Conservation (phyloP, 2,113 vertebrate genomes). For the Scomber colias region DNA sequence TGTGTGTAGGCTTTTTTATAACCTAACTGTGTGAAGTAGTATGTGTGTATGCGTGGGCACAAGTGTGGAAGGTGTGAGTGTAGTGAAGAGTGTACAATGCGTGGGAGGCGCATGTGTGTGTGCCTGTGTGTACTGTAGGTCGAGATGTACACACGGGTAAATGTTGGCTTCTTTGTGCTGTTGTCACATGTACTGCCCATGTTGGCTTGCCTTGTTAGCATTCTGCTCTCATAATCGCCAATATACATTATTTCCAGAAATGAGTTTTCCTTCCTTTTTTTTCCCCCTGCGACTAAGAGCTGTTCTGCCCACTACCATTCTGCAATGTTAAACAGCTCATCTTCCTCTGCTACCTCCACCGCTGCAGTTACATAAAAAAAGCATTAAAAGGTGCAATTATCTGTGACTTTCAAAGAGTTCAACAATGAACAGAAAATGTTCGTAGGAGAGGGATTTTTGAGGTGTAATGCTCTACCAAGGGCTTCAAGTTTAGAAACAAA, state of each 20-base stretch:
- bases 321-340: slow-evolving; percentile 37
- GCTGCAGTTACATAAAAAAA: slow-evolving; percentile 58
- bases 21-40: slow-evolving; percentile 42
- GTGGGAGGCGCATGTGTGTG: slow-evolving; percentile 63
- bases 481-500: not conserved
- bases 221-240: slow-evolving; percentile 30
- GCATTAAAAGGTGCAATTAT: slow-evolving; percentile 51
- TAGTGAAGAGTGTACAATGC: slow-evolving; percentile 64
- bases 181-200: slow-evolving; percentile 64
- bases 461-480: not conserved
- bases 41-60: slow-evolving; percentile 65
- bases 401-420: slow-evolving; percentile 40
- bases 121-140: slow-evolving; percentile 31
- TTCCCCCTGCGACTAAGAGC: slow-evolving; percentile 3
- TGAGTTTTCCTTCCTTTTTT: slow-evolving; percentile 30
- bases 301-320: slow-evolving; percentile 52
- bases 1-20: slow-evolving; percentile 42
- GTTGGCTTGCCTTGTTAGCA: slow-evolving; percentile 31
- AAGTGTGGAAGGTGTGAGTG: slow-evolving; percentile 69
- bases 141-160: slow-evolving; percentile 25
- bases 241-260: slow-evolving; percentile 49
- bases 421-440: slow-evolving; percentile 17
- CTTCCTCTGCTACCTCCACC: slow-evolving; percentile 54
- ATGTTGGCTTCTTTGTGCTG: slow-evolving; percentile 36
- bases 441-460: slow-evolving; percentile 7